Conservation (phyloP, 2,888 invertebrate genomes). For the Polymixis flavicincta region DNA sequence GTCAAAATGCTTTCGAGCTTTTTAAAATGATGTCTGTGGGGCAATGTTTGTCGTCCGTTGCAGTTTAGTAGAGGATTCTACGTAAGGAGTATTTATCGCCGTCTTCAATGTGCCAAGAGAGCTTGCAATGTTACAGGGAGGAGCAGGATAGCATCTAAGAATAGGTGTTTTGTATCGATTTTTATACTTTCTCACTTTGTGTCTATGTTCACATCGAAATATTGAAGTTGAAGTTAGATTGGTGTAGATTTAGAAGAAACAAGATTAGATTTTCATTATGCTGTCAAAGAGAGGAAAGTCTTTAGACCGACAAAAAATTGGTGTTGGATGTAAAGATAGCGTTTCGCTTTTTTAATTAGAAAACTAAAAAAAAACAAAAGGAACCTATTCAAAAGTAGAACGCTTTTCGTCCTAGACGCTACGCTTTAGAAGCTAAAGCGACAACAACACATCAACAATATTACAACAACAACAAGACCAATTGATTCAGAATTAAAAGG, state of each 20-base stretch:
- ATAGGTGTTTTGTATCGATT: slow-evolving; percentile 30
- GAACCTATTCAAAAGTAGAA: not conserved
- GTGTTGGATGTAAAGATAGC: too few relatives aligned
- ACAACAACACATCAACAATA: not conserved
- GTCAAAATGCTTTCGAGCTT: slow-evolving; percentile 43
- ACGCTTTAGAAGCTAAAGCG: too few relatives aligned
- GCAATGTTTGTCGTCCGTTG: slow-evolving; percentile 39
- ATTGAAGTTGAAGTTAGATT: not conserved
- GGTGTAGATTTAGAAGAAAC: not conserved
- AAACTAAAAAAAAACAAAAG: not conserved
- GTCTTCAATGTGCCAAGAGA: slow-evolving; percentile 19
- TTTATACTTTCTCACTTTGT: slow-evolving; percentile 1
- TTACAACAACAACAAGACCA: not conserved
- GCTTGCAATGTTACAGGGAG: slow-evolving; percentile 12
- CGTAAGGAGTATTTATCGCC: slow-evolving; percentile 52
- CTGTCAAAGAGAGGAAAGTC: not conserved
- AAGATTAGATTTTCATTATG: not conserved
- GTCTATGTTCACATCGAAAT: not conserved
- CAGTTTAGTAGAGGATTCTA: slow-evolving; percentile 35
- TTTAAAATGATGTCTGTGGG: slow-evolving; percentile 39
- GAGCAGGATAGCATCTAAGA: slow-evolving; percentile 13
- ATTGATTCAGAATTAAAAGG: slow-evolving; percentile 2
- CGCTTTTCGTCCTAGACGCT: not conserved
- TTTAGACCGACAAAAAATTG: too few relatives aligned
- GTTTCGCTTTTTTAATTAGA: too few relatives aligned